These are phyloP conservation scores for Gasterosteus aculeatus DNA, from an alignment of 2,113 vertebrate species.

Conservation along the genomic window DNA sequence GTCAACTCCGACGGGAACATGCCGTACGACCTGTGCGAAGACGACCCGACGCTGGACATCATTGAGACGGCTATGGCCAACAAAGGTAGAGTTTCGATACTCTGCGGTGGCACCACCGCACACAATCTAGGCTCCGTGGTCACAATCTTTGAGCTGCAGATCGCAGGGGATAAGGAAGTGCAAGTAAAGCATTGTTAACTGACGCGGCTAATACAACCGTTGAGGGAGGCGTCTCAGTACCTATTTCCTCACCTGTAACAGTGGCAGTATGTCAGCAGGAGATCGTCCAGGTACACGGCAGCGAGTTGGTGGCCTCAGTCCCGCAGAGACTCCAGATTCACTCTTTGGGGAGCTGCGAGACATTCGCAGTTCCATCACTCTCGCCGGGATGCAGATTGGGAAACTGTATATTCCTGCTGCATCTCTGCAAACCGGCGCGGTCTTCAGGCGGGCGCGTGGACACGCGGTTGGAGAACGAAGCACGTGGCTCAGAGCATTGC, in stretches of 20 bases:
- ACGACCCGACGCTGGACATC: constrained; percentile 95
- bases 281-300: constrained; percentile 29
- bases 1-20: constrained; percentile 98
- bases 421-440: constrained; percentile 33
- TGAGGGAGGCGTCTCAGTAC: neutral
- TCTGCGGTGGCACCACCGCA: neutral
- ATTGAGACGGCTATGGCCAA: constrained; percentile 98
- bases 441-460: constrained; percentile 3
- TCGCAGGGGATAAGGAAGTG: neutral
- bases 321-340: constrained; percentile 4
- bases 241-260: neutral
- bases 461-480: constrained; percentile 14
- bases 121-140: neutral
- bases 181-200: too few relatives aligned
- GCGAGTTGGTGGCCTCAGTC: constrained; percentile 33
- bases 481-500: neutral
- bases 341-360: constrained; percentile 27
- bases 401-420: constrained; percentile 38
- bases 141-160: neutral
- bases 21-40: constrained; percentile 98
- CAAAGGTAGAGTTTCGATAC: constrained; percentile 83
- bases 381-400: constrained; percentile 40
- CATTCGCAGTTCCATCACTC: constrained; percentile 18
- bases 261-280: constrained; percentile 19
- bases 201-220: too few relatives aligned